Percentiles rank a stretch among this genome's conserved stretches.
These are phyloP conservation scores for Cnemophilus loriae DNA, from an alignment of 2,113 vertebrate genomes.

Conservation along the genomic window DNA sequence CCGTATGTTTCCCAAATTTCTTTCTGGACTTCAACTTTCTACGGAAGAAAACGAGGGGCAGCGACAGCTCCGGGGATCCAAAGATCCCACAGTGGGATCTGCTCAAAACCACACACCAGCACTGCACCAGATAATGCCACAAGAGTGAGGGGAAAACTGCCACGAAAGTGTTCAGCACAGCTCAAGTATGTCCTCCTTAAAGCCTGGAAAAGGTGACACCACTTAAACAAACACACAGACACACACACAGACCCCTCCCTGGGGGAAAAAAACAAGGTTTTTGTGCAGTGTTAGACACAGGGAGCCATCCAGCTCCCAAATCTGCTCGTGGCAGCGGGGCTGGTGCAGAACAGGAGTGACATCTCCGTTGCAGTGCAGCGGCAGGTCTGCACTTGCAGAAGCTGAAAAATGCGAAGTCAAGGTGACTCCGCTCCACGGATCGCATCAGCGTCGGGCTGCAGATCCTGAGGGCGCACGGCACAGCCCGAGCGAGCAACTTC, in stretches of 20 bases:
- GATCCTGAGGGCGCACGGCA: neutral
- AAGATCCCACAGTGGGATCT: neutral
- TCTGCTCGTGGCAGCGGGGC: neutral
- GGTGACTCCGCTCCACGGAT: constrained; percentile 57
- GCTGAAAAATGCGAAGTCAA: constrained; percentile 56
- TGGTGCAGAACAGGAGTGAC: constrained; percentile 29
- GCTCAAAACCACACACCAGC: neutral
- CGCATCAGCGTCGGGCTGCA: constrained; percentile 50
- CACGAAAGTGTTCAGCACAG: neutral
- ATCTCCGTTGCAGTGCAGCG: constrained; percentile 60
- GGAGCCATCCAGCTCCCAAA: neutral
- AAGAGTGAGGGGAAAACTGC: fast-evolving
- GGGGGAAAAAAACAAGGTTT: neutral
- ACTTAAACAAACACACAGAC: neutral
- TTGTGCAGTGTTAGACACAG: neutral
- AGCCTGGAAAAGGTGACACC: neutral
- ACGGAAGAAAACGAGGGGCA: neutral
- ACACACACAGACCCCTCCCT: neutral
- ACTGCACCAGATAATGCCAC: neutral
- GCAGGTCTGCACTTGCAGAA: constrained; percentile 61
- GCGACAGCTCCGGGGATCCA: neutral
- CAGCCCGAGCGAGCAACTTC: neutral
- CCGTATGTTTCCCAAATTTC: neutral
- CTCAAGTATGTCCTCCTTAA: neutral
- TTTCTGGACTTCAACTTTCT: neutral